Evolutionary conservation across 2,113 vertebrate genomes (phyloP), one percentile per base, ranked within the genome.

Genomic region (Pluvianellus socialis): DNA sequence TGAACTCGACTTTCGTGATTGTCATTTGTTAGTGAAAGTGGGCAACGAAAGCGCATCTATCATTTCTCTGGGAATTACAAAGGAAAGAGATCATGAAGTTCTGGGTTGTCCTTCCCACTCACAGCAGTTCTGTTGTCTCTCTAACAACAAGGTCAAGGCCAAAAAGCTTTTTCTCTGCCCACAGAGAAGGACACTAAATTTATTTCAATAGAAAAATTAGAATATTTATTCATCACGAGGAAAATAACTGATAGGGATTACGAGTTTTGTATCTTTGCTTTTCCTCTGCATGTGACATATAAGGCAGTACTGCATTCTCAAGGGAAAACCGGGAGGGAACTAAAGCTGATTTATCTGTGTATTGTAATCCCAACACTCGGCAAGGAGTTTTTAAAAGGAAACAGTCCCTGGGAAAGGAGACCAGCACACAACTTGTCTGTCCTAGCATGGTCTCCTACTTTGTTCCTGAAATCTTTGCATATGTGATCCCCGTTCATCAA

Each of bases 321-420:
- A 77, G 26, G 72, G 72, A 86, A 66, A 80, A 45, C 13, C 17
- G 42, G 47, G 68, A 74, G 21, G 35, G 38, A 71, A 87, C 18
- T 58, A 55, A 52, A 81, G 21, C 33, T 81, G 68, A 66, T 79
- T 90, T 91, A 55, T 70, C 45, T 88, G 3, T 88, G 44, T 62
- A 24, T 84, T 86, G 32, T 21, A 90, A 83, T 63, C 49, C 38
- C 49, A 79, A 5, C 45, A 53, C 26, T 65, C 27, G 58, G 70
- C 58, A 91, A 38, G 16, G 33, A 53, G 66, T n/a, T 82, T 89
- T 62, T 38, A 90, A 95, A 82, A 85, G 45, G 62, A 58, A 79
- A 15, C 16, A 73, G 53, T 33, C 35, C 45, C 58, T 65, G 67
- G 85, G 55, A 91, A 84, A 81, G 20, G 12, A 84, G 56, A 89